Evolutionary conservation across 92 coral and sea anemone genomes (phyloP), one percentile per base, ranked within the genome.

Genomic region (Virgularia gustaviana): DNA sequence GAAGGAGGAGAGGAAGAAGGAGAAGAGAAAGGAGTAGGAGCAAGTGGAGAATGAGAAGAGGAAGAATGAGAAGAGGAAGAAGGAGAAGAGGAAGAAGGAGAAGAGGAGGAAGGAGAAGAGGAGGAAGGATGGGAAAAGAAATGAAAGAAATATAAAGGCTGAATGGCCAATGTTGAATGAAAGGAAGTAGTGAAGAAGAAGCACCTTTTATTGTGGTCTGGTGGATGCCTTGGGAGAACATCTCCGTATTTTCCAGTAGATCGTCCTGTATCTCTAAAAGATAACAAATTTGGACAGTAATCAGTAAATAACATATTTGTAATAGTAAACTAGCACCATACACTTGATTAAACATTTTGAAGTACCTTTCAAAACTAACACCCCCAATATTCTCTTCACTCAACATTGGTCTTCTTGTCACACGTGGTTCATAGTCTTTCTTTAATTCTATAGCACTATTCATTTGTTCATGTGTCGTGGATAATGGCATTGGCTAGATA

Each of bases 391-490:
- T 89, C 30, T 83, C 72, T 70, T 84, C 75, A 70, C 80, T 83
- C 2, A 92, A 85, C 96, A 92, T 82, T 49, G 87, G 90, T 28
- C 83, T 79, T 28, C 90, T 83, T 24, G 96, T 92, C 11, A 82
- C 94, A 43, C 88, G 63, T 38, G 85, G 79, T 77, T 92, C 85
- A 79, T 89, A 92, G 68, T 92, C 98, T 41, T 81, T 82, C 76
- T 87, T 92, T 15, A 89, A 70, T 71, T 82, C 78, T 13, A 92
- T 88, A 0, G 90, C 90, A 62, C 89, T 94, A 36, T 90, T 88
- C 98, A 92, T 92, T 80, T 92, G 98, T 28, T 92, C 96, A 72
- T 92, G 98, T 41, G 96, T 92, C 28, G 98, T 86, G 38, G 98
- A 89, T 36, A 80, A 70, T 35, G 96, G 92, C 9, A 90, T 75